Conservation (phyloP, 2,113 vertebrate genomes). For the Cyanoliseus patagonus region DNA sequence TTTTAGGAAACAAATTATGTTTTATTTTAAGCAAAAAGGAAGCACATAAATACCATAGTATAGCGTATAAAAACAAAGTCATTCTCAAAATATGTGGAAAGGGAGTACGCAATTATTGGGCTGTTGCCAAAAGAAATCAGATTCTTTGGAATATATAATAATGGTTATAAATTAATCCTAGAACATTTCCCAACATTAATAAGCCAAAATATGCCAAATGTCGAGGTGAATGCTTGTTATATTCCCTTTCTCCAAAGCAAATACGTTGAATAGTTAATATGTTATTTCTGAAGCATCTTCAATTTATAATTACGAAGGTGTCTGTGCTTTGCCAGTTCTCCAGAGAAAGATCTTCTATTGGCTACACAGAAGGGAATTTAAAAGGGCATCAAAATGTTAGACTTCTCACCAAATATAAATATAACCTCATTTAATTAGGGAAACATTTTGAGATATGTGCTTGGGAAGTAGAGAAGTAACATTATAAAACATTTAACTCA, state of each 20-base stretch:
- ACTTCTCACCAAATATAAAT: constrained; percentile 58
- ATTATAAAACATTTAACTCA: constrained; percentile 65
- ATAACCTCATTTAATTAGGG: constrained; percentile 44
- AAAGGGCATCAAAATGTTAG: constrained; percentile 69
- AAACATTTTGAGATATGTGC: not conserved
- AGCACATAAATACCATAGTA: not conserved
- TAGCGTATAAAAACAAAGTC: not conserved
- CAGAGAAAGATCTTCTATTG: not conserved
- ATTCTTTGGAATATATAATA: not conserved
- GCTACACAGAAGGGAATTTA: constrained; percentile 62
- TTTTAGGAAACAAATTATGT: not conserved
- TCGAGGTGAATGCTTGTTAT: not conserved
- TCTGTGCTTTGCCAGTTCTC: not conserved
- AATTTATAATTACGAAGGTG: not conserved
- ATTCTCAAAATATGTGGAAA: not conserved
- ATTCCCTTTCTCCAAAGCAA: not conserved
- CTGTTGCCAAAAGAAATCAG: not conserved
- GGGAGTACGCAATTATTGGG: not conserved
- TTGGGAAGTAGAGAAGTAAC: not conserved
- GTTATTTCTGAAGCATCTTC: constrained; percentile 20
- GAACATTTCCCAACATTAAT: not conserved
- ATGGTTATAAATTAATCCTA: not conserved
- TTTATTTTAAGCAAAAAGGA: constrained; percentile 2
- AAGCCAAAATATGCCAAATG: not conserved
- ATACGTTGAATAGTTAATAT: not conserved